phyloP scores from a whole-genome alignment of 2,113 vertebrate species.

The Equus przewalskii region DNA sequence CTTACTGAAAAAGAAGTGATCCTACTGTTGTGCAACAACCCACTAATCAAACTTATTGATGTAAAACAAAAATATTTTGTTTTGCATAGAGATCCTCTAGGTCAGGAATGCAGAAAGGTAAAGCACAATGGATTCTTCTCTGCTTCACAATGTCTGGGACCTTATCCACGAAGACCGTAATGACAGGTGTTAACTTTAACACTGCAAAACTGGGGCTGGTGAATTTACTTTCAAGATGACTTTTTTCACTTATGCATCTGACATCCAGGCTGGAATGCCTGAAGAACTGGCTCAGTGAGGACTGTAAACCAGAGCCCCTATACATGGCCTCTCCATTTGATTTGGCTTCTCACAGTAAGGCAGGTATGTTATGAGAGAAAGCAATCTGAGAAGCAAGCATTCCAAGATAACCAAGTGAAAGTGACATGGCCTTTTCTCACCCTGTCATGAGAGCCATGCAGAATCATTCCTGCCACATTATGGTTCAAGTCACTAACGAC shows the following conservation, averaged over 20 bases:
- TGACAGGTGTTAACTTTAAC: background rate
- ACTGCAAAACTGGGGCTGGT: background rate
- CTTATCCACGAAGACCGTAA: background rate
- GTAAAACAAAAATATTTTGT: background rate
- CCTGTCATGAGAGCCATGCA: background rate
- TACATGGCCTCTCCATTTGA: background rate
- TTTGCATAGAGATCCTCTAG: background rate
- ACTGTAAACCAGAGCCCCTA: background rate
- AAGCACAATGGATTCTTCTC: background rate
- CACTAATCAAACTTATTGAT: background rate
- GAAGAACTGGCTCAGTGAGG: background rate
- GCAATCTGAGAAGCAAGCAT: background rate
- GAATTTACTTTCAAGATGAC: background rate
- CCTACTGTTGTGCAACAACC: background rate
- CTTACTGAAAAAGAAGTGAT: background rate
- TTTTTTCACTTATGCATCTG: background rate
- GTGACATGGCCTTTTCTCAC: background rate
- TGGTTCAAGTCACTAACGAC: background rate
- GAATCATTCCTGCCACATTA: background rate
- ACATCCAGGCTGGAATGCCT: background rate
- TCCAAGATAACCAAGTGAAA: background rate
- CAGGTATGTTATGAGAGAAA: background rate
- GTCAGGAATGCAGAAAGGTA: background rate
- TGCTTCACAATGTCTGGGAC: background rate
- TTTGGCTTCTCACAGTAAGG: background rate